Conservation (phyloP, 2,113 vertebrate species). For the Macquaria australasica region DNA sequence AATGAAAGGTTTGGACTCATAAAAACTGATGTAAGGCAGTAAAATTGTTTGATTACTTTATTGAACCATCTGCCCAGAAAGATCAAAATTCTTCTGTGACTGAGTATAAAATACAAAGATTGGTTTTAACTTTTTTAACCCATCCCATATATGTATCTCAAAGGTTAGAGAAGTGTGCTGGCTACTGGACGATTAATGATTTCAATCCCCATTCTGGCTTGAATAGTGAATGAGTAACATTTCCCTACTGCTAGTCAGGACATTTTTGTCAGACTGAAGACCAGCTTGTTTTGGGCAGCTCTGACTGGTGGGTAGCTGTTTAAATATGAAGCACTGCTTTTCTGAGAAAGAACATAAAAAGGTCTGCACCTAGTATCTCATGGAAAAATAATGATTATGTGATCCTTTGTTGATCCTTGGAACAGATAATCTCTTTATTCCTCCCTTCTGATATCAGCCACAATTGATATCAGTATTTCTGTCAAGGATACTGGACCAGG, state of each 20-base stretch:
- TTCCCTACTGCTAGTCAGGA: not conserved
- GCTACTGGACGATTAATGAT: not conserved
- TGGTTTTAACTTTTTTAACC: not conserved
- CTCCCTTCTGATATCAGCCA: not conserved
- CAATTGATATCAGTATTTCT: not conserved
- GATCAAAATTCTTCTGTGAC: slow-evolving; percentile 34
- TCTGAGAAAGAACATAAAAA: slow-evolving; percentile 16
- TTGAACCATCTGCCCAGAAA: slow-evolving; percentile 47
- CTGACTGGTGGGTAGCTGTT: slow-evolving; percentile 30
- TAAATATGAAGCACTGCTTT: slow-evolving; percentile 42
- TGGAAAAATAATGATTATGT: slow-evolving; percentile 45
- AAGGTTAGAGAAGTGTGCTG: not conserved
- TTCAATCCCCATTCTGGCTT: not conserved
- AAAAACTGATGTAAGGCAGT: slow-evolving; percentile 38
- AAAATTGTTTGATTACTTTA: slow-evolving; percentile 53
- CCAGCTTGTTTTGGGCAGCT: slow-evolving; percentile 16
- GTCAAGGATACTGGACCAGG: too few species aligned
- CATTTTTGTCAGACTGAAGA: not conserved
- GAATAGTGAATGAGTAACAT: slow-evolving; percentile 32
- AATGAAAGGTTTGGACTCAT: slow-evolving; percentile 35
- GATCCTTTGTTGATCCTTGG: slow-evolving; percentile 22
- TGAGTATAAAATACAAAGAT: slow-evolving; percentile 2
- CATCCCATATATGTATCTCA: not conserved
- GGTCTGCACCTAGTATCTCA: not conserved
- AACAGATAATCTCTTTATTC: slow-evolving; percentile 15